Evolutionary conservation across 2,888 invertebrate genomes (phyloP).

Genomic region (Hyles lineata): DNA sequence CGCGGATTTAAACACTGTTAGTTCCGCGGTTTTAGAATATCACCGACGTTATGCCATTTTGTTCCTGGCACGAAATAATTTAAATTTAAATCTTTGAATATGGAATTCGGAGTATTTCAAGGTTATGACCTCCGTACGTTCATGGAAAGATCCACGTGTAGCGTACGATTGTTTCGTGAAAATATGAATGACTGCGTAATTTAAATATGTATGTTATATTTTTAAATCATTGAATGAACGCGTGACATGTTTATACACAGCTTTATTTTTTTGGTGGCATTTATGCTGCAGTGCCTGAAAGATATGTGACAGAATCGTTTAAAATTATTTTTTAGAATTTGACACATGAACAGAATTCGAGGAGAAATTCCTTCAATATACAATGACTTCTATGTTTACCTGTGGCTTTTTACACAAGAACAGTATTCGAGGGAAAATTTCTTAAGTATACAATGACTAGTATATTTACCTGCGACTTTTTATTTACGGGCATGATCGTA

Average conservation of each 20-base stretch:
- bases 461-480: not conserved
- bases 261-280: not conserved
- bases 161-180: not conserved
- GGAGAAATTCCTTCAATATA: no score
- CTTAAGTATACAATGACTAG: not conserved
- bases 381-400: no score
- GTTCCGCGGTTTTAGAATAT: no score
- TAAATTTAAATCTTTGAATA: not conserved
- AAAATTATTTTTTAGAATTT: no score
- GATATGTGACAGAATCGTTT: no score
- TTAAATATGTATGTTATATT: not conserved
- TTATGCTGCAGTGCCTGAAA: no score
- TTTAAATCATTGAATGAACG: not conserved
- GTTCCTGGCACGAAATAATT: not conserved
- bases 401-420: no score
- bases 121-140: not conserved
- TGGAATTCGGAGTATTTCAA: conserved; percentile 7
- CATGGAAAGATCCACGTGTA: not conserved
- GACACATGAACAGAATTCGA: no score
- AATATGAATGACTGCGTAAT: not conserved
- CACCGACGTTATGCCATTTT: no score
- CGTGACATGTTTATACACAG: not conserved
- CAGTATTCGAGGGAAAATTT: no score
- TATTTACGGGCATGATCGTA: not conserved
- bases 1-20: no score